Evolutionary conservation across 2,888 invertebrate species (phyloP).

Genomic region (Drosophila parthenogenetica): DNA sequence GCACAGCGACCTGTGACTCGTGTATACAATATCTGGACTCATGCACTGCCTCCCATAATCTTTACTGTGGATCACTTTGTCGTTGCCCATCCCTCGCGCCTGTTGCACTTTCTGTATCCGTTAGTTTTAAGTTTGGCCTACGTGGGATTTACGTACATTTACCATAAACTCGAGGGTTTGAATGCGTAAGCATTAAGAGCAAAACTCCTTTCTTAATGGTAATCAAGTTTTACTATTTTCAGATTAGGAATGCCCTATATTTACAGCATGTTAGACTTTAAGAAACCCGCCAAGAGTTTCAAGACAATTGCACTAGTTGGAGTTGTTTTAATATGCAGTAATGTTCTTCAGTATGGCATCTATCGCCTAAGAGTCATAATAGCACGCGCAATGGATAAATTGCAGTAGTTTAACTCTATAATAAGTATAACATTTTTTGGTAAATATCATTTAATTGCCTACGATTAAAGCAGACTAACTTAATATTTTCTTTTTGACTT

Average conservation of each 20-base stretch:
- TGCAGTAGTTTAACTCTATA: conserved; percentile 23
- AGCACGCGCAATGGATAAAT: conserved; percentile 35
- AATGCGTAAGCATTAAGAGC: conserved; percentile 34
- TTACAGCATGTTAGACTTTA: conserved; percentile 41
- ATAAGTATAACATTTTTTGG: background rate
- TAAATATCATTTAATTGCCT: conserved; percentile 19
- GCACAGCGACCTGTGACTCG: background rate
- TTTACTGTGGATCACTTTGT: conserved; percentile 52
- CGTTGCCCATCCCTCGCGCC: conserved; percentile 57
- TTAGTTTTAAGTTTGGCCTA: conserved; percentile 19
- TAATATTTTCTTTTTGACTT: background rate
- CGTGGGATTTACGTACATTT: conserved; percentile 20
- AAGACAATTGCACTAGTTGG: background rate
- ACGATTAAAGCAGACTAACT: background rate
- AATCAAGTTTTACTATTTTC: background rate
- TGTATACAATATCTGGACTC: conserved; percentile 40
- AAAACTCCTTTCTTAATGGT: background rate
- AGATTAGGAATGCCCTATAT: conserved; percentile 39
- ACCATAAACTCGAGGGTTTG: conserved; percentile 27
- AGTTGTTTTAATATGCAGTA: background rate
- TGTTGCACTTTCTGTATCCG: conserved; percentile 58
- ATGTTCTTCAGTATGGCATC: conserved; percentile 46
- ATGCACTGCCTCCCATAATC: conserved; percentile 30
- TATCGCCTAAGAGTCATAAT: conserved; percentile 50
- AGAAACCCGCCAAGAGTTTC: background rate